These are phyloP conservation scores for Trematocara caparti DNA, from an alignment of 2,797 vertebrate genomes.

Conservation along the genomic window DNA sequence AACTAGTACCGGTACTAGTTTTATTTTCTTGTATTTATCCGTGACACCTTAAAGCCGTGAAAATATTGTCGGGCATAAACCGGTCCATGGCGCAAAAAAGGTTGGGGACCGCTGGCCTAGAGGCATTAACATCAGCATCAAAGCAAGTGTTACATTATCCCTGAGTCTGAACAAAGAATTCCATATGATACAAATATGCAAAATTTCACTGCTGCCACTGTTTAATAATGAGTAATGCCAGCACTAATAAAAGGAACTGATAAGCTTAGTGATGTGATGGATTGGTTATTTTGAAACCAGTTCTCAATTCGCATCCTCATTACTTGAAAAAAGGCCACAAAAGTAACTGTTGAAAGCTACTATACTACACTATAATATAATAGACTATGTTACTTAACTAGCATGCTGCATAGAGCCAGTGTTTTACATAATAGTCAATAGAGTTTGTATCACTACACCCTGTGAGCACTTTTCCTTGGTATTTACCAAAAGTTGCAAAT, in stretches of 20 bases:
- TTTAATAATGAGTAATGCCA: not conserved
- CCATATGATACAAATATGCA: not conserved
- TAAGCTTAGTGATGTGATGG: not conserved
- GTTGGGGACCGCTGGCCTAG: not conserved
- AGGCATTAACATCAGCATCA: not conserved
- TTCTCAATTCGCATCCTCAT: not conserved
- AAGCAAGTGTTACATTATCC: not conserved
- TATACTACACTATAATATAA: not conserved
- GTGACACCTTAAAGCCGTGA: too few species aligned
- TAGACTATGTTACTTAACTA: not conserved
- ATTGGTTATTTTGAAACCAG: not conserved
- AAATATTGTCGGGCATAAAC: too few species aligned
- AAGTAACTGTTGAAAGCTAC: not conserved
- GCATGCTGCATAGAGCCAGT: not conserved
- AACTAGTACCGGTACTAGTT: too few species aligned
- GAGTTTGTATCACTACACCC: not conserved
- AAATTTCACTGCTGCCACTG: not conserved
- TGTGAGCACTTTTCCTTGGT: not conserved
- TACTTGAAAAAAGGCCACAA: not conserved
- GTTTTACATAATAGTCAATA: not conserved
- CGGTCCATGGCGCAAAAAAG: too few species aligned
- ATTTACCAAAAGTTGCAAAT: not conserved
- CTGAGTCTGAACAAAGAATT: not conserved
- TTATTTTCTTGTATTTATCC: too few species aligned
- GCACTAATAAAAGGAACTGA: not conserved